Base-by-base conservation (phyloP, 2,888 invertebrate genomes). In the Listrodromus nycthemerus region DNA sequence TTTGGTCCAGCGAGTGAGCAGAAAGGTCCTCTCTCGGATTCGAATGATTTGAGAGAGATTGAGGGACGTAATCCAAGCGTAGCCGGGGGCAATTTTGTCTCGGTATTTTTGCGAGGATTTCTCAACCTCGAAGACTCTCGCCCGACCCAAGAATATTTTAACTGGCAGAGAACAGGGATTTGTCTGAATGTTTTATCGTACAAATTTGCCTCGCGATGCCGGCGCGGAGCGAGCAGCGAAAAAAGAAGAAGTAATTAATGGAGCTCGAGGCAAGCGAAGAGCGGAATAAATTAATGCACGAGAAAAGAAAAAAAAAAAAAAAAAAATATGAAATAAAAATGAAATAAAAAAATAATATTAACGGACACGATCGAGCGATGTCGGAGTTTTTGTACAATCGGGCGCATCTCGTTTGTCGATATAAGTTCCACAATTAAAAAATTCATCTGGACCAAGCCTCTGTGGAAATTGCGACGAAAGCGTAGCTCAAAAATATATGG, bases 161-260 rank as follows among this genome's bases (percentile, higher is more conserved):
- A 65, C 50, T 65, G 58, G 61, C 63, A 50, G 50, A 30, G 16
- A 66, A 66, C 58, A 80, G 50, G 71, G 76, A 83, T 83, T 83
- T 83, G 52, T 75, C 41, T 80, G 80, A 65, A 83, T 83, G 80
- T 80, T 83, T 83, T 52, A 83, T 61, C 66, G 80, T 45, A 83
- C 76, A 76, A 83, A 83, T 83, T 80, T 71, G 30, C 13, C 71
- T 13, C 58, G 52, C 66, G 65, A 13, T 21, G 24, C 21, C 21
- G 0, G 50, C 58, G 65, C 74, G 74, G 48, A 48, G 70, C 37
- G 27, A 55, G 76, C 33, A 21, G 67, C 45, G 33, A 69, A 27
- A 81, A 81, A 67, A 66, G 33, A 65, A 65, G 71, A 24, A 58
- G 45, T 27, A 74, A 48, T 24, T 21, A 50, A 52, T 52, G 24